Base-by-base conservation (phyloP, 2,797 vertebrate genomes). In the Hypotaenidia okinawae region DNA sequence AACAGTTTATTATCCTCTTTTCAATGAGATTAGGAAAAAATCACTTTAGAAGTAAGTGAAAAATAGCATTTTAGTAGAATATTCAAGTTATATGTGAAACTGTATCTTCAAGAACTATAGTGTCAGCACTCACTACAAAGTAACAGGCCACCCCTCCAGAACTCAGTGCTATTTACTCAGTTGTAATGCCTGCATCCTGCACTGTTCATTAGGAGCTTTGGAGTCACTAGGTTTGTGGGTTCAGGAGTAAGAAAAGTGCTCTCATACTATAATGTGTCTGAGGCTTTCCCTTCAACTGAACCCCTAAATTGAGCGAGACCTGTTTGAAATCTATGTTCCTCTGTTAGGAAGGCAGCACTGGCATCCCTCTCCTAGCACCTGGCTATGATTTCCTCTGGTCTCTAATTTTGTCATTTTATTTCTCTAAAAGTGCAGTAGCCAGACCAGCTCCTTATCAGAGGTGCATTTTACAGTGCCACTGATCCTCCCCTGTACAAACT, bases 211-310 rank as follows among this genome's bases (percentile, higher is more conserved):
- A 72, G 32, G 51, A 57, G 3, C 15, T 67, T 27, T 67, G 73
- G 30, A 13, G 39, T 75, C 30, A 8, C 18, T 1, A 1, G 13
- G 3, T 28, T 8, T 2, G 2, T 1, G 2, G 16, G n/a, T 41
- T 87, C 70, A 37, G 51, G 55, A 63, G 35, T 52, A 58, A 64
- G 23, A 54, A 14, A 37, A 41, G 37, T 41, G 52, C 32, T 68
- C 7, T 52, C 35, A 6, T 11, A 22, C 14, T 15, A 19, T 37
- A 4, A n/a, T 0, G 0, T 1, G 18, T 47, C 57, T 55, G 14
- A 39, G 35, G 17, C 11, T 59, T 28, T 68, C 33, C 16, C 24
- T 72, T 19, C 0, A 0, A 28, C 37, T 11, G 30, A 17, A 6
- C 12, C 37, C 49, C 33, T 19, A 18, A 62, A n/a, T 21, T 55